Conservation (phyloP, 2,888 invertebrate genomes). For the Lasioglossum leucozonium region DNA sequence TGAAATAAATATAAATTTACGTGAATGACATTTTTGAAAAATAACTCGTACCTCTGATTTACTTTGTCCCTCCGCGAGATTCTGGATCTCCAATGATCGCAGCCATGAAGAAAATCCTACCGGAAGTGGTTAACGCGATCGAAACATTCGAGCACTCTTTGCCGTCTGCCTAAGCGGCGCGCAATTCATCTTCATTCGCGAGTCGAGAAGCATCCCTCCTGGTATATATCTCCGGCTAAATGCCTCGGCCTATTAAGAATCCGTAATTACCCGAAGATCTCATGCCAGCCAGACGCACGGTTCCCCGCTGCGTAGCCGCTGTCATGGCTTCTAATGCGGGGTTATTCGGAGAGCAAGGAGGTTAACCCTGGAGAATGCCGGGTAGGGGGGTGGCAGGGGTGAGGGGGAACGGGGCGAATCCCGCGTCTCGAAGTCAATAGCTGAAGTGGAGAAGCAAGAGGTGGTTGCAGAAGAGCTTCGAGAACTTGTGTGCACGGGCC, state of each 20-base stretch:
- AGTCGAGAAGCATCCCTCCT: constrained; percentile 28
- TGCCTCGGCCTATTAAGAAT: constrained; percentile 58
- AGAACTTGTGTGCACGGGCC: constrained; percentile 49
- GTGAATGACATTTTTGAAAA: not conserved
- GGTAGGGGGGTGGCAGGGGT: no score
- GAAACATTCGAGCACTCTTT: not conserved
- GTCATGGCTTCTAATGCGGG: constrained; percentile 49
- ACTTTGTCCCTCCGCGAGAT: not conserved
- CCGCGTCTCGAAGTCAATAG: constrained; percentile 65
- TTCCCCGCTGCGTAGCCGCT: constrained; percentile 58
- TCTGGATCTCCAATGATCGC: not conserved
- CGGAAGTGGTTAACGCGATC: not conserved
- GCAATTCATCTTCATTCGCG: constrained; percentile 9
- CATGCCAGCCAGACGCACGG: constrained; percentile 49
- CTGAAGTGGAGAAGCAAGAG: constrained; percentile 48
- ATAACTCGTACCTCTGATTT: not conserved
- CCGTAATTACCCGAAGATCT: constrained; percentile 61
- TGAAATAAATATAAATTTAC: no score
- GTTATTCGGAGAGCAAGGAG: constrained; percentile 60
- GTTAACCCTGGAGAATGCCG: constrained; percentile 64
- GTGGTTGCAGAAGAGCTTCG: constrained; percentile 42
- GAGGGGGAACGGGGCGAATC: constrained; percentile 45
- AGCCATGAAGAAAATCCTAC: not conserved
- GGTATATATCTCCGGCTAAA: constrained; percentile 14
- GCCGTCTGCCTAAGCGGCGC: not conserved